Conservation (phyloP, 2,113 vertebrate genomes). For the Prunella himalayana region DNA sequence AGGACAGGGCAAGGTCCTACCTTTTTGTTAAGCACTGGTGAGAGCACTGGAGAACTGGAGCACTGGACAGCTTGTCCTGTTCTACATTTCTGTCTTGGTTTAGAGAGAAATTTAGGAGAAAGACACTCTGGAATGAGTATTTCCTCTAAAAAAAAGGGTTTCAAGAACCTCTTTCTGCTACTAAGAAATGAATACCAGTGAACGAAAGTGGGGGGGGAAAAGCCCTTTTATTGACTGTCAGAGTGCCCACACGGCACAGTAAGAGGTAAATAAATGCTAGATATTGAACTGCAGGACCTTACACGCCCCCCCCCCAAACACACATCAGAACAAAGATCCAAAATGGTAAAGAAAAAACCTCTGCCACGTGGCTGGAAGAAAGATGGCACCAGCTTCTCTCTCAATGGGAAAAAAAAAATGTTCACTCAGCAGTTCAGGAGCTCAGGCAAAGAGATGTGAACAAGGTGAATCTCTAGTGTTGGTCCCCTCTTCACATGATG, state of each 20-base stretch:
- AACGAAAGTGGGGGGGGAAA: no score
- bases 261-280: not conserved
- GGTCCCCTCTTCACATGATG: not conserved
- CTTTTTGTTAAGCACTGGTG: not conserved
- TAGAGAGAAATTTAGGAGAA: not conserved
- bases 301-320: rapidly evolving
- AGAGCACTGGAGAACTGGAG: not conserved
- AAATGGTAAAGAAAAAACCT: not conserved
- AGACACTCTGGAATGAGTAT: not conserved
- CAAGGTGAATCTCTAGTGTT: not conserved
- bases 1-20: not conserved
- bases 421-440: rapidly evolving
- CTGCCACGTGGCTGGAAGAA: not conserved
- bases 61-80: not conserved
- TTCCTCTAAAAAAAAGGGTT: not conserved
- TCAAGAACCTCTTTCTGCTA: not conserved
- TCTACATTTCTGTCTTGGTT: not conserved
- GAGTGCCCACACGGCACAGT: not conserved
- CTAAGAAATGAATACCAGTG: not conserved
- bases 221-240: not conserved
- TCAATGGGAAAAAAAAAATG: rapidly evolving
- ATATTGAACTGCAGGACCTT: not conserved
- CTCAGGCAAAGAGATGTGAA: not conserved
- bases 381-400: rapidly evolving
- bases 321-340: not conserved